Evolutionary conservation across 2,113 vertebrate genomes (phyloP).

Genomic region (Micronisus gabar): DNA sequence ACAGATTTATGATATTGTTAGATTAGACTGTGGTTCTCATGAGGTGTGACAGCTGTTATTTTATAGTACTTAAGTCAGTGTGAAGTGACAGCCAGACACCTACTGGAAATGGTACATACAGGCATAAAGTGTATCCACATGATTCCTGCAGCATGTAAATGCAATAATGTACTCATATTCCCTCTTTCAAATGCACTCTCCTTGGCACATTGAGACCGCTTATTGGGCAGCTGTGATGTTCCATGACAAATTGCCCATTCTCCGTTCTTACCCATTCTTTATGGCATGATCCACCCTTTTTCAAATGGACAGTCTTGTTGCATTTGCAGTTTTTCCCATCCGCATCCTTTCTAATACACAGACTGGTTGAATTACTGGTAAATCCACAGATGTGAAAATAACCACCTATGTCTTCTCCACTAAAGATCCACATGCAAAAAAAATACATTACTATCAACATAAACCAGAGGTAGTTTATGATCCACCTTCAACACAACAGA

Average conservation of each 20-base stretch:
- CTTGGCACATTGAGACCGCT: not conserved
- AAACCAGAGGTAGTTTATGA: not conserved
- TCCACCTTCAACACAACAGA: not conserved
- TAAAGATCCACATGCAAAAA: not conserved
- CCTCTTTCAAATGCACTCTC: not conserved
- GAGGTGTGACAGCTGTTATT: constrained; percentile 65
- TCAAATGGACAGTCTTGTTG: not conserved
- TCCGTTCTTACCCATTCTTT: not conserved
- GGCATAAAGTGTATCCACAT: constrained; percentile 28
- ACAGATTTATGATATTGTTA: constrained; percentile 23
- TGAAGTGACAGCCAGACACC: constrained; percentile 41
- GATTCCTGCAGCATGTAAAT: constrained; percentile 1
- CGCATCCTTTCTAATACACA: not conserved
- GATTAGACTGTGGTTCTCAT: constrained; percentile 23
- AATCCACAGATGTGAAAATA: constrained; percentile 9
- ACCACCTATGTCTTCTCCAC: not conserved
- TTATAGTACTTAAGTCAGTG: constrained; percentile 50
- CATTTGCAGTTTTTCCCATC: not conserved
- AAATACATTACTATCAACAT: not conserved
- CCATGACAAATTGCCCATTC: not conserved
- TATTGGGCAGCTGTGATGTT: not conserved
- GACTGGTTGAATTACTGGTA: not conserved
- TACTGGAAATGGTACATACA: constrained; percentile 52
- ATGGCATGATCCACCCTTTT: not conserved
- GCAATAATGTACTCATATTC: not conserved